Conservation (phyloP, 2,888 invertebrate genomes). For the Macrophya alboannulata region DNA sequence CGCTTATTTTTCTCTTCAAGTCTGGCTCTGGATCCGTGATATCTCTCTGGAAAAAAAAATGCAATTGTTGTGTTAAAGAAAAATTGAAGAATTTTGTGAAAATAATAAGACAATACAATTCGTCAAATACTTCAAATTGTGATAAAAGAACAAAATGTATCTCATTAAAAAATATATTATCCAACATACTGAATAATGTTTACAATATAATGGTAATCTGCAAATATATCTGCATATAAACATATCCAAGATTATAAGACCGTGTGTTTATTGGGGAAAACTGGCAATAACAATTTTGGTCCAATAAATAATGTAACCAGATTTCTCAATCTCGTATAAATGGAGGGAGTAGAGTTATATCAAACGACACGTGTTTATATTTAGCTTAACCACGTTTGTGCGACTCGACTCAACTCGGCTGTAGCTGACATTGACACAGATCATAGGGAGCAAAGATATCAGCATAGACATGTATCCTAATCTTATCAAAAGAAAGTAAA, state of each 20-base stretch:
- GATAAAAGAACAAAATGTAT: no score
- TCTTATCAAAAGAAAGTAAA: background rate
- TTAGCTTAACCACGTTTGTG: constrained; percentile 27
- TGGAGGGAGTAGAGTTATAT: background rate
- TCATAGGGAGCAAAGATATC: background rate
- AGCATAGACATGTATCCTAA: background rate
- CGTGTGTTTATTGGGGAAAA: background rate
- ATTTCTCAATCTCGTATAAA: background rate
- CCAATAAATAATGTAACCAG: background rate
- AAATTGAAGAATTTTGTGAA: background rate
- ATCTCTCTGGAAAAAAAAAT: background rate
- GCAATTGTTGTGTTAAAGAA: background rate
- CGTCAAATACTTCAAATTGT: no score
- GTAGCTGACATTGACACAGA: constrained; percentile 37
- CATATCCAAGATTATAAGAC: background rate
- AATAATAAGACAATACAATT: background rate
- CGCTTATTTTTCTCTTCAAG: background rate
- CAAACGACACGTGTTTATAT: constrained; percentile 23
- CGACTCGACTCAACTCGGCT: background rate
- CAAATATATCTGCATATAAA: background rate
- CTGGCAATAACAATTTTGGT: constrained; percentile 7
- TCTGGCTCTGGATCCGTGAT: background rate
- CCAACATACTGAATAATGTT: background rate
- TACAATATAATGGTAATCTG: background rate
- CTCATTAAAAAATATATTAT: background rate